phyloP scores from a whole-genome alignment of 2,888 invertebrate genomes.

The Platycheirus rosarum region DNA sequence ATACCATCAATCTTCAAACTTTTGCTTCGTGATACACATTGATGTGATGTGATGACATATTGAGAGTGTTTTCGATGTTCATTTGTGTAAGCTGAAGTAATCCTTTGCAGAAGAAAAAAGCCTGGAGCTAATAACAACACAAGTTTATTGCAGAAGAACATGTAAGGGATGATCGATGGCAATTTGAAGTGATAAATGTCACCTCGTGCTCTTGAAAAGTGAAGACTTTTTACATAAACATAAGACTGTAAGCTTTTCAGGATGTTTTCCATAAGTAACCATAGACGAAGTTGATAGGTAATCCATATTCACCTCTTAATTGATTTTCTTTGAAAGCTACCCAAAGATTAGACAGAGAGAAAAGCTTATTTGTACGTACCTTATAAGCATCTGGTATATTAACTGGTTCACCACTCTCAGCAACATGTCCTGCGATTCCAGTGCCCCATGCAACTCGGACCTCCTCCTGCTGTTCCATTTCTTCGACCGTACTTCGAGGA shows the following conservation, averaged over 20 bases:
- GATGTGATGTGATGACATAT: constrained; percentile 45
- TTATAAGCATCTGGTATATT: constrained; percentile 98
- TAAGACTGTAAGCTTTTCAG: too few relatives aligned
- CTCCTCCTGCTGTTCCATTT: constrained; percentile 96
- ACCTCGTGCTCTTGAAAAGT: too few relatives aligned
- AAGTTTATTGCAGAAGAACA: not conserved
- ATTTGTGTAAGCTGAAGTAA: constrained; percentile 12
- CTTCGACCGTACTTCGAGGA: constrained; percentile 94
- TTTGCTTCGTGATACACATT: constrained; percentile 47
- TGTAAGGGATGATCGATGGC: constrained; percentile 1
- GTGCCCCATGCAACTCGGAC: constrained; percentile 97
- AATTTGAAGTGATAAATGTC: constrained; percentile 6
- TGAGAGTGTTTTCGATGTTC: constrained; percentile 17
- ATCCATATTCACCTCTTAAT: too few relatives aligned
- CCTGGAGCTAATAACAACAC: not conserved
- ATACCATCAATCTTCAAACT: constrained; percentile 63
- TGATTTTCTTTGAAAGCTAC: too few relatives aligned
- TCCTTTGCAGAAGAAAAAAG: constrained; percentile 9
- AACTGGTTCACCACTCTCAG: constrained; percentile 94
- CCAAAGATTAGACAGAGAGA: too few relatives aligned
- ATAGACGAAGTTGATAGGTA: too few relatives aligned
- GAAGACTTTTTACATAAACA: too few relatives aligned
- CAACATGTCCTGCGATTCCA: constrained; percentile 97
- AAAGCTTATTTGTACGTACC: constrained; percentile 83
- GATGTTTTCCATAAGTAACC: too few relatives aligned